Base-by-base conservation (phyloP, 2,113 vertebrate genomes). In the Hucho hucho region DNA sequence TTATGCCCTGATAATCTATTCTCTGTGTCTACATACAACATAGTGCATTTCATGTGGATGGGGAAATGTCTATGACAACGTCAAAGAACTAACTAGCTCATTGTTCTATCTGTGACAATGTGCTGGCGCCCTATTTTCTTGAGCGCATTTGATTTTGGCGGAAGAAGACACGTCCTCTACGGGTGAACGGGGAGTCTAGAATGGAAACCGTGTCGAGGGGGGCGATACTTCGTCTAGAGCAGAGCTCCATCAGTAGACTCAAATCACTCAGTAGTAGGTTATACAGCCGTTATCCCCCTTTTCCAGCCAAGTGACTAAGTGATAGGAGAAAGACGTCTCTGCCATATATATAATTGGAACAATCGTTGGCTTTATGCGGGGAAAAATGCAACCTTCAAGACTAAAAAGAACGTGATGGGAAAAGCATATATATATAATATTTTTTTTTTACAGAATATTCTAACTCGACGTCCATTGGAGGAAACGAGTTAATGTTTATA, bases 111-210 rank as follows among this genome's bases (percentile, higher is more conserved):
- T 43, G 28, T 28, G 37, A 29, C 3, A 67, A 16, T 3, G 20
- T 43, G 20, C 3, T 29, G 22, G 6, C 37, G 67, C n/a, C 9
- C 67, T 69, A 69, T 69, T 69, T 69, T 69, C 43, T 69, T 46
- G 67, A 69, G 67, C 37, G 67, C 43, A 47, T 37, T 69, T 47
- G n/a, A 24, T 69, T 47, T 69, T 69, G 67, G 67, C 67, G 67
- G 67, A 69, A 6, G 67, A 47, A 69, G 67, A 69, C 37, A 22
- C 37, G 12, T 65, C 63, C 24, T 28, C 9, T 14, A 28, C 6
- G 29, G 16, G 18, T 32, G 65, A 32, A 65, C 13, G 64, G 29
- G 64, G 9, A 7, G 3, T 20, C 3, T 18, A 32, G 28, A 9
- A 22, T 32, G 18, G 25, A 29, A 63, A 63, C n/a, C 6, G 3